Evolutionary conservation across 2,888 invertebrate genomes (phyloP).

Genomic region (Erynnis tages): DNA sequence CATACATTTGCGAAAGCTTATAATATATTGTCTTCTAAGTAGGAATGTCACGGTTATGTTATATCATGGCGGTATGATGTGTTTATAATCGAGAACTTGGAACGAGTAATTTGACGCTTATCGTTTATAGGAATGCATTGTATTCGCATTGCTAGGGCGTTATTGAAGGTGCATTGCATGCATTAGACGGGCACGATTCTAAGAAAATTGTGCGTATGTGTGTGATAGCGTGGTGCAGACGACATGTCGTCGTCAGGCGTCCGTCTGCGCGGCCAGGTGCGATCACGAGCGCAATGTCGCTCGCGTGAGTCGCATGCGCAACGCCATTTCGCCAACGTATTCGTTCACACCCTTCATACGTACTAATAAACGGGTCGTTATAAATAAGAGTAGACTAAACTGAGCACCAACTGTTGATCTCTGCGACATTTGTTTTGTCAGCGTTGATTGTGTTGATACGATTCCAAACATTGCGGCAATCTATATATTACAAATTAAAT

Average conservation of each 20-base stretch:
- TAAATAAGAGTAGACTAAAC: slow-evolving; percentile 14
- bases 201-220: slow-evolving; percentile 40
- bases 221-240: slow-evolving; percentile 30
- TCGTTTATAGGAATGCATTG: slow-evolving; percentile 59
- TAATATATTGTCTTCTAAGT: neutral
- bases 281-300: slow-evolving; percentile 47
- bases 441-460: neutral
- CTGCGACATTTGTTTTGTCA: neutral
- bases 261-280: slow-evolving; percentile 42
- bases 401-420: neutral
- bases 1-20: slow-evolving; percentile 13
- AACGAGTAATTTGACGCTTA: slow-evolving; percentile 55
- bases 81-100: slow-evolving; percentile 33
- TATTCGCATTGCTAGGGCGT: slow-evolving; percentile 57
- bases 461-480: neutral
- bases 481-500: neutral
- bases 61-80: neutral
- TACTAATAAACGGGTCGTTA: slow-evolving; percentile 19
- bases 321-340: slow-evolving; percentile 34
- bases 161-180: slow-evolving; percentile 53
- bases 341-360: slow-evolving; percentile 29
- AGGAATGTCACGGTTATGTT: neutral
- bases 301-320: slow-evolving; percentile 41
- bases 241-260: slow-evolving; percentile 35
- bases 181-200: slow-evolving; percentile 56